phyloP scores from a whole-genome alignment of 2,113 vertebrate species.

The Oxyruncus cristatus region DNA sequence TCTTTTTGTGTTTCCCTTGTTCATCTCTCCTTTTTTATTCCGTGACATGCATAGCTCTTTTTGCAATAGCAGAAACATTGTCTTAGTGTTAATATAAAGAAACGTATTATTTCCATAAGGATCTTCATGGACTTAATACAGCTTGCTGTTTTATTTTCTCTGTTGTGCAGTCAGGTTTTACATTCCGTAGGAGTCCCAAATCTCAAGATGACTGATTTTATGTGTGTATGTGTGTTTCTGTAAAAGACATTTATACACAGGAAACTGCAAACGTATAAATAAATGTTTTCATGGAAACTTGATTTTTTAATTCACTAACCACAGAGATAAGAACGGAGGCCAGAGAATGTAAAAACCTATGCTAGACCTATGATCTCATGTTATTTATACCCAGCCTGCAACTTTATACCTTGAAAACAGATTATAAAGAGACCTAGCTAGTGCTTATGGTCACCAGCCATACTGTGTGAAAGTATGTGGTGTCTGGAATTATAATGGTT shows the following conservation, averaged over 20 bases:
- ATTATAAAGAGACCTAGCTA: neutral
- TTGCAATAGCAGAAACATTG: neutral
- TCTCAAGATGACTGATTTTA: neutral
- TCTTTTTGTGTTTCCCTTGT: neutral
- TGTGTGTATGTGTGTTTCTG: neutral
- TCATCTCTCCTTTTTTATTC: neutral
- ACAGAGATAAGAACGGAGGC: neutral
- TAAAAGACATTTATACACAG: neutral
- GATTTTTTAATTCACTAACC: neutral
- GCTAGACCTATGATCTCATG: constrained; percentile 9
- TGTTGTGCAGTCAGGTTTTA: neutral
- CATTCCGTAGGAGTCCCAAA: neutral
- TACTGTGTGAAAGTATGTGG: neutral
- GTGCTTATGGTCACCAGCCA: neutral
- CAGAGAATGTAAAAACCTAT: neutral
- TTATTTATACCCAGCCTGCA: neutral
- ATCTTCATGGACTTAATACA: neutral
- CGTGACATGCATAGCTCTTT: neutral
- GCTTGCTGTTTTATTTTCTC: neutral
- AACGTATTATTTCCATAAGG: neutral
- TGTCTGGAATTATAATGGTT: neutral
- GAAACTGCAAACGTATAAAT: neutral
- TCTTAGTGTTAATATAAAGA: neutral
- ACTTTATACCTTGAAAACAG: constrained; percentile 19
- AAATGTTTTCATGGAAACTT: neutral